Base-by-base conservation (phyloP, 1,140 invertebrate genomes). In the Lasaia peninsularis region DNA sequence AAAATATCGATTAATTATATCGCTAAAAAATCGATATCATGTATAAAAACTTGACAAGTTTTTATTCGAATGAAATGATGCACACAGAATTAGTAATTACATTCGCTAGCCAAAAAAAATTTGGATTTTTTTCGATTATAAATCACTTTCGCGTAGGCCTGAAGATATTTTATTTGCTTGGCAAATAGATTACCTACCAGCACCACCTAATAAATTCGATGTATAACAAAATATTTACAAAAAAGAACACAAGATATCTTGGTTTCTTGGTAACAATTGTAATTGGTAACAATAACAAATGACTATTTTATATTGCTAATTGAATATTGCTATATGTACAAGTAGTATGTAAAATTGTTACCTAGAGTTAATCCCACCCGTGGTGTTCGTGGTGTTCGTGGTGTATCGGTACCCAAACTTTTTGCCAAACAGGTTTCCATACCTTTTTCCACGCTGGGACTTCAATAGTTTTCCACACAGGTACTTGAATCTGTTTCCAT, bases 341-440 rank as follows among this genome's bases (percentile, higher is more conserved):
- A 69, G 61, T 37, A 60, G 66, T 59, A 55, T 64, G 58, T 65
- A 52, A 63, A 67, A 56, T 52, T 54, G 58, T 57, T 75, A 74
- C 70, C 69, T 73, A 73, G 49, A 14, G 57, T 90, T 89, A 93
- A 74, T 93, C 92, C 90, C 92, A 93, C 56, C 93, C 92, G 59
- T 91, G 86, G 52, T 91, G 83, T 62, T 91, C 89, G 58, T 88
- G 78, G 53, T 91, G 83, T 57, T 60, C 89, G 32, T 89, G 80
- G 54, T 92, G 90, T 9, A 90, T 85, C 40, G 90, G 90, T 49
- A 95, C 93, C 94, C 94, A 95, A 54, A 94, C 93, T 77, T 94
- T 93, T 77, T 94, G 92, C 93, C 94, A 94, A 11, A 92, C 93
- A 21, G 94, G 94, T 64, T 94, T 94, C 93, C 92, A 94, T 14